Conservation (phyloP, 2,888 invertebrate species). For the Junonia oenone region DNA sequence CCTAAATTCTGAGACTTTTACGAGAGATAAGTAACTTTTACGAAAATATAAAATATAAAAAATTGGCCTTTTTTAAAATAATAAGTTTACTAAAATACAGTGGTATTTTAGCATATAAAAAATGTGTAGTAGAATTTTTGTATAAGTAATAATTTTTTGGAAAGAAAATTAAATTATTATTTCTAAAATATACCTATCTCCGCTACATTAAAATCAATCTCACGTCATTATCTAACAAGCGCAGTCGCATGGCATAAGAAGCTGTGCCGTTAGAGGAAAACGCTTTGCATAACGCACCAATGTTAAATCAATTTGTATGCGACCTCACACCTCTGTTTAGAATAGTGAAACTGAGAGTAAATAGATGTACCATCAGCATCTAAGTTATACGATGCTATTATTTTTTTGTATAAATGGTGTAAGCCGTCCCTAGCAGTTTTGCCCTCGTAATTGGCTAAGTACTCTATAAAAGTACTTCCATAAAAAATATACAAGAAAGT, state of each 20-base stretch:
- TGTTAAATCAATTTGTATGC: conserved; percentile 45
- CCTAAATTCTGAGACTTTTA: no score
- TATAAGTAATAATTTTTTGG: no score
- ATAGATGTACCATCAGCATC: conserved; percentile 1
- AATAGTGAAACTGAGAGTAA: conserved; percentile 18
- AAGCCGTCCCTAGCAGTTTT: not conserved
- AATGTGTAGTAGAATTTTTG: no score
- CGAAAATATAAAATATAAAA: no score
- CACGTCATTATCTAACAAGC: not conserved
- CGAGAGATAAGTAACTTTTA: no score
- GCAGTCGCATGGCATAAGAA: conserved; percentile 3
- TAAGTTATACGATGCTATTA: not conserved
- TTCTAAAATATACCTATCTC: no score
- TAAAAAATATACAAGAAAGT: no score
- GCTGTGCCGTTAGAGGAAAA: conserved; percentile 2
- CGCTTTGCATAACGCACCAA: conserved; percentile 12
- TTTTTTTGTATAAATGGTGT: not conserved
- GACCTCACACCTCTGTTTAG: conserved; percentile 41
- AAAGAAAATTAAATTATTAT: no score
- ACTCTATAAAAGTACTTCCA: no score
- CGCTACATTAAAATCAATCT: not conserved
- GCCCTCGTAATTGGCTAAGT: not conserved
- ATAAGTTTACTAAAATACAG: no score
- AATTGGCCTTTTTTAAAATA: no score
- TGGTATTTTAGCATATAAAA: no score